Conservation (phyloP, 2,113 vertebrate genomes). For the Lycaon pictus region DNA sequence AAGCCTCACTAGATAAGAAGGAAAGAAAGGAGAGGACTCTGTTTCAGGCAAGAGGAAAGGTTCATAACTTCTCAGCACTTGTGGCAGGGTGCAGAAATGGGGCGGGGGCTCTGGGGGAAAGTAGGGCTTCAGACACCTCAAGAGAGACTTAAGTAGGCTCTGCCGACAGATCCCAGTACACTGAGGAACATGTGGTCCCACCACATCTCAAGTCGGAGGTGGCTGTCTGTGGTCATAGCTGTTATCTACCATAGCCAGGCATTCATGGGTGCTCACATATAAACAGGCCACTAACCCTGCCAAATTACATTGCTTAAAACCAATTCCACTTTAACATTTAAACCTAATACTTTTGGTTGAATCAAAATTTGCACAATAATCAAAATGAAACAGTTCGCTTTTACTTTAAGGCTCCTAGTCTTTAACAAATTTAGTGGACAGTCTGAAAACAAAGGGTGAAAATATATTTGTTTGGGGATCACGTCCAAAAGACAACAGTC, state of each 20-base stretch:
- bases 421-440: background rate
- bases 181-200: background rate
- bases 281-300: background rate
- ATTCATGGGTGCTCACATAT: background rate
- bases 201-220: background rate
- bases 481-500: background rate
- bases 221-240: background rate
- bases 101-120: background rate
- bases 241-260: background rate
- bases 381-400: background rate
- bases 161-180: background rate
- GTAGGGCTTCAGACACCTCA: no score
- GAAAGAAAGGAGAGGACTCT: background rate
- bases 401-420: background rate
- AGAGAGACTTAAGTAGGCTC: background rate
- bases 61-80: background rate
- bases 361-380: conserved; percentile 34
- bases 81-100: rapidly evolving
- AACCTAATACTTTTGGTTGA: background rate
- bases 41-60: background rate
- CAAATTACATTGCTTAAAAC: background rate
- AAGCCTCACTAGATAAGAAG: background rate
- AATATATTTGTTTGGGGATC: background rate
- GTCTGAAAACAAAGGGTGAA: background rate
- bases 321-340: background rate